Evolutionary conservation across 2,797 vertebrate genomes (phyloP).

Genomic region (Pseudochaenichthys georgianus): DNA sequence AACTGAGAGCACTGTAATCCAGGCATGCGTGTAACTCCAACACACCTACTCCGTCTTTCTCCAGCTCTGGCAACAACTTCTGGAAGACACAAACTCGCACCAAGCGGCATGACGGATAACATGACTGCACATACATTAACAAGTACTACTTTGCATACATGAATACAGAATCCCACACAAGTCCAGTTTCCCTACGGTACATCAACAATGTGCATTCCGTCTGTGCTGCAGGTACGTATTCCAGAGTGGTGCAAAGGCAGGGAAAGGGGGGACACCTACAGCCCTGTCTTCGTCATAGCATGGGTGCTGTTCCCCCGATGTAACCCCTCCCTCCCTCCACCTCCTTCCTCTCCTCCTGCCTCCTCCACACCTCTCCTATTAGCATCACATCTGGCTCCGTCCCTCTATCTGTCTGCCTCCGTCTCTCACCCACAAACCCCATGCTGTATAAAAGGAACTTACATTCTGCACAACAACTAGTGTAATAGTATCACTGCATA

Average conservation of each 20-base stretch:
- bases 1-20: slow-evolving; percentile 42
- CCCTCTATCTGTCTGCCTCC: slow-evolving; percentile 41
- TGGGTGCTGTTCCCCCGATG: slow-evolving; percentile 76
- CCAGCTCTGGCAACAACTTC: slow-evolving; percentile 55
- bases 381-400: slow-evolving; percentile 50
- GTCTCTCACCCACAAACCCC: slow-evolving; percentile 38
- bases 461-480: slow-evolving; percentile 61
- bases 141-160: slow-evolving; percentile 64
- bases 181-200: slow-evolving; percentile 28
- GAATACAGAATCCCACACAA: slow-evolving; percentile 46
- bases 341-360: slow-evolving; percentile 57
- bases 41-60: slow-evolving; percentile 60
- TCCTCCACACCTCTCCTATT: slow-evolving; percentile 58
- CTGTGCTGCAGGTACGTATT: slow-evolving; percentile 68
- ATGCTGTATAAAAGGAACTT: slow-evolving; percentile 44
- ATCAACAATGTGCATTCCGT: slow-evolving; percentile 31
- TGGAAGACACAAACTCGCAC: slow-evolving; percentile 50
- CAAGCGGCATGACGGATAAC: slow-evolving; percentile 58
- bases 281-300: slow-evolving; percentile 71
- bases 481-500: slow-evolving; percentile 43
- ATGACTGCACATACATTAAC: slow-evolving; percentile 53
- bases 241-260: slow-evolving; percentile 71
- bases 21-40: slow-evolving; percentile 41
- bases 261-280: slow-evolving; percentile 58
- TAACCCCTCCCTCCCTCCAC: slow-evolving; percentile 82